These are phyloP conservation scores for Helleia helle DNA, from an alignment of 2,888 invertebrate species.

Conservation along the genomic window DNA sequence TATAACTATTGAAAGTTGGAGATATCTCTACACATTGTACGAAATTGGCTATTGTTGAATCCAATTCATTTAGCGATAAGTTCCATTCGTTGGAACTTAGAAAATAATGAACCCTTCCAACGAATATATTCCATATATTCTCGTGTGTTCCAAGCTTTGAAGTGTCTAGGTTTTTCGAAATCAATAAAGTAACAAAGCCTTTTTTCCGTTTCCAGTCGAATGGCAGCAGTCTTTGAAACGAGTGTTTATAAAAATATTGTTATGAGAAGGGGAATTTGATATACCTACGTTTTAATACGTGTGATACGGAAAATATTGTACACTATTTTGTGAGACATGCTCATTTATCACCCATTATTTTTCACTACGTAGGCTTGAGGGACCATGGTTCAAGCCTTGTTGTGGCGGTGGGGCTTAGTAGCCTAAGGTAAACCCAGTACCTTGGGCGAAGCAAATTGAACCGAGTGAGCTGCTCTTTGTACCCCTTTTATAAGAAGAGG, in stretches of 20 bases:
- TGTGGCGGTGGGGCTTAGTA: too few relatives aligned
- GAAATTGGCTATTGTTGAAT: neutral
- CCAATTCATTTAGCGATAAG: neutral
- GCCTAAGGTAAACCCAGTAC: too few relatives aligned
- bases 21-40: neutral
- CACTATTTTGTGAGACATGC: too few relatives aligned
- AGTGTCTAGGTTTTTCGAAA: conserved; percentile 21
- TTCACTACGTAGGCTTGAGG: too few relatives aligned
- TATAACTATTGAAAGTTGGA: too few relatives aligned
- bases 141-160: neutral
- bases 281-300: too few relatives aligned
- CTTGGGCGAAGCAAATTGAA: too few relatives aligned
- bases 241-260: conserved; percentile 18
- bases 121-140: neutral
- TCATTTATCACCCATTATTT: too few relatives aligned
- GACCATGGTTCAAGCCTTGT: too few relatives aligned
- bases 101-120: neutral
- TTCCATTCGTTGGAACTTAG: neutral
- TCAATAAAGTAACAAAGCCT: conserved; percentile 34
- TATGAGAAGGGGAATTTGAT: neutral
- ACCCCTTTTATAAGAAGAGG: too few relatives aligned
- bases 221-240: conserved; percentile 29
- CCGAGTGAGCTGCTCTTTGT: too few relatives aligned
- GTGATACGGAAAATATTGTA: too few relatives aligned
- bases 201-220: conserved; percentile 29